Conservation (phyloP, 2,797 vertebrate species). For the Tapera naevia region DNA sequence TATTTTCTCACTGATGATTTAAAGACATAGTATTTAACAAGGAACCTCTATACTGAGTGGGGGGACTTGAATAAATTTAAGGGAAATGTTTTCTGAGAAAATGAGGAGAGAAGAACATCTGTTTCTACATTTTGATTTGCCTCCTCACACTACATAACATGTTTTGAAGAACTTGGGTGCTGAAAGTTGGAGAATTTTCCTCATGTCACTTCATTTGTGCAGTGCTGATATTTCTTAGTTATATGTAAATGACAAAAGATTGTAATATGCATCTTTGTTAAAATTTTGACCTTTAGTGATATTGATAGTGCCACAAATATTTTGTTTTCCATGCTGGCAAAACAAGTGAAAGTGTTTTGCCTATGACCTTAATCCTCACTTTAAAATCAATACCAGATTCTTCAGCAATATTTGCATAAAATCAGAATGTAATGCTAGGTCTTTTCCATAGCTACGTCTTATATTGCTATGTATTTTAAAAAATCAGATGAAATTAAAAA, state of each 20-base stretch:
- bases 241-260: neutral
- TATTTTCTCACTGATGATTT: neutral
- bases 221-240: neutral
- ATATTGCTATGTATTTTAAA: neutral
- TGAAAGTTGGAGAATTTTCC: conserved; percentile 4
- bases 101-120: neutral
- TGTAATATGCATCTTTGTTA: neutral
- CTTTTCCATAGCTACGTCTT: neutral
- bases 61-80: neutral
- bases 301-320: neutral
- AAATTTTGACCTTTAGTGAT: neutral
- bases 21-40: neutral
- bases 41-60: neutral
- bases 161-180: neutral
- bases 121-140: neutral
- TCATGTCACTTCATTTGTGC: neutral
- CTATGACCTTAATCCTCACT: neutral
- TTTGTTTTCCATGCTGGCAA: conserved; percentile 1
- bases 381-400: neutral
- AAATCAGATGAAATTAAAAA: neutral
- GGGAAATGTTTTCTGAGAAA: neutral
- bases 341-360: neutral
- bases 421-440: neutral
- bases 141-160: neutral
- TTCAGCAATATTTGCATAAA: neutral